A percentile compares a stretch with the other conserved stretches of the same genome.
Evolutionary conservation across 2,888 invertebrate genomes (phyloP).

Genomic region (Acleris cristana): DNA sequence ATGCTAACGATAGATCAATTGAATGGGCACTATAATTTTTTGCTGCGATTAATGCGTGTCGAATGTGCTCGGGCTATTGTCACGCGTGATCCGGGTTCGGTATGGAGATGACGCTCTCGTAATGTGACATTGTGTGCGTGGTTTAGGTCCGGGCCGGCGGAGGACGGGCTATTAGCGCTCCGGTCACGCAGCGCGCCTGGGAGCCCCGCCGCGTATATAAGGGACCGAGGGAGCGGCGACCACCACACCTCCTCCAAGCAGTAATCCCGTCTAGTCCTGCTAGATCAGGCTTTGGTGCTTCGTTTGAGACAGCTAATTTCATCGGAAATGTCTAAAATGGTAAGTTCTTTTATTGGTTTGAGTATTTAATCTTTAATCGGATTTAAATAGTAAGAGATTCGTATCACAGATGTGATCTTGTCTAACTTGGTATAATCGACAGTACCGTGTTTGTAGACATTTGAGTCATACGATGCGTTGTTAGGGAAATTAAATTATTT

Average conservation of each 20-base stretch:
- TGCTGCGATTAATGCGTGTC: constrained; percentile 53
- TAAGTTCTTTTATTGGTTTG: constrained; percentile 49
- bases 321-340: constrained; percentile 70
- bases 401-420: too few species aligned
- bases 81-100: constrained; percentile 64
- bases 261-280: constrained; percentile 66
- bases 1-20: constrained; percentile 33
- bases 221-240: constrained; percentile 44
- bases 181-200: constrained; percentile 64
- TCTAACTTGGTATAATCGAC: too few species aligned
- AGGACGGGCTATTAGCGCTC: constrained; percentile 73
- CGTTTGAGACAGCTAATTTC: constrained; percentile 20
- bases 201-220: constrained; percentile 59
- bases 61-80: constrained; percentile 48
- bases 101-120: constrained; percentile 71
- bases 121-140: constrained; percentile 74
- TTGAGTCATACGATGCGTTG: too few species aligned
- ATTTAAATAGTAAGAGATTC: neutral
- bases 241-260: constrained; percentile 49
- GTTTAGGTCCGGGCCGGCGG: constrained; percentile 49
- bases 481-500: too few species aligned
- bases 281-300: constrained; percentile 62
- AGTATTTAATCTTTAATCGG: neutral
- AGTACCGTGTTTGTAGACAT: too few species aligned
- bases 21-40: constrained; percentile 47